Evolutionary conservation across 2,888 invertebrate genomes (phyloP).

Genomic region (Palloptera scutellata): DNA sequence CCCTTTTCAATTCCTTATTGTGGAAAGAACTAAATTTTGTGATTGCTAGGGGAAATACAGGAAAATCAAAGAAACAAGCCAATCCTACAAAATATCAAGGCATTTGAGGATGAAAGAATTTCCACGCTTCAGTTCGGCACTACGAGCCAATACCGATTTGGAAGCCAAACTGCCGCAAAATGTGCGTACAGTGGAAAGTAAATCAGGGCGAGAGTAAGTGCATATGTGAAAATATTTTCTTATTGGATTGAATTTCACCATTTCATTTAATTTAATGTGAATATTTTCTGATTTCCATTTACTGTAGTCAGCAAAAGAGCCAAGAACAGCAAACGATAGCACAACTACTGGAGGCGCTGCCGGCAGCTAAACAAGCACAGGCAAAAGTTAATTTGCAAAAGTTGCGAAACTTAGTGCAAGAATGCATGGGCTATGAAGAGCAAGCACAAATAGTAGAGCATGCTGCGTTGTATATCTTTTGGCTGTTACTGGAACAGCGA

Average conservation of each 20-base stretch:
- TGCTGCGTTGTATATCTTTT: conserved; percentile 69
- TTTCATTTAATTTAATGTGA: conserved; percentile 37
- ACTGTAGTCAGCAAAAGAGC: conserved; percentile 1
- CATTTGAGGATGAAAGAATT: conserved; percentile 47
- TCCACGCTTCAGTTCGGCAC: conserved; percentile 73
- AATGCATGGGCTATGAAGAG: conserved; percentile 67
- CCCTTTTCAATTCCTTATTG: too few species aligned
- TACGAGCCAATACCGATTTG: conserved; percentile 71
- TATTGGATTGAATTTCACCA: conserved; percentile 5
- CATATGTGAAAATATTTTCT: conserved; percentile 33
- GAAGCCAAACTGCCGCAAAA: conserved; percentile 59
- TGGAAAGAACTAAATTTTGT: too few species aligned
- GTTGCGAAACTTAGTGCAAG: conserved; percentile 58
- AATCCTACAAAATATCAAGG: not conserved
- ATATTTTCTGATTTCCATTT: not conserved
- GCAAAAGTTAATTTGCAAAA: conserved; percentile 56
- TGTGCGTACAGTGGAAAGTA: conserved; percentile 30
- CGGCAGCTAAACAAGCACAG: conserved; percentile 43
- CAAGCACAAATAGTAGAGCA: conserved; percentile 70
- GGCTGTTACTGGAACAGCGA: conserved; percentile 69
- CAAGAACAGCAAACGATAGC: conserved; percentile 46
- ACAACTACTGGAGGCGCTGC: conserved; percentile 47
- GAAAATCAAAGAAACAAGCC: too few species aligned
- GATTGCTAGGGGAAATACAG: too few species aligned
- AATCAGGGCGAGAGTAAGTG: conserved; percentile 34